A percentile compares a stretch with the other conserved stretches of the same genome.
phyloP scores from a whole-genome alignment of 1,140 invertebrate species.

The Contarinia nasturtii region DNA sequence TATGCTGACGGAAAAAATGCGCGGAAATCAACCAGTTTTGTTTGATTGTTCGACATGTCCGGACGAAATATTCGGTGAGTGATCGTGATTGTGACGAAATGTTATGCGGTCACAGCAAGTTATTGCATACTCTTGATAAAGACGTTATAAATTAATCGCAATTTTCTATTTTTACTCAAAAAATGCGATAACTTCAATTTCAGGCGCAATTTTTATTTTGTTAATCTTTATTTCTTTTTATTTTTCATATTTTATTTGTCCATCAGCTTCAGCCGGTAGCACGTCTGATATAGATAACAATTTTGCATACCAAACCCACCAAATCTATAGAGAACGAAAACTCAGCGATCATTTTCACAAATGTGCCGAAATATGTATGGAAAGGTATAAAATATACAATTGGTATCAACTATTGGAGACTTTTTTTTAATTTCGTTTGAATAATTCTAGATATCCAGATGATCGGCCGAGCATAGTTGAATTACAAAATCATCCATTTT shows the following conservation, averaged over 20 bases:
- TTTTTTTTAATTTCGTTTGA: too few species aligned
- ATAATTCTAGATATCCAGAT: constrained; percentile 12
- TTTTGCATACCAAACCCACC: constrained; percentile 15
- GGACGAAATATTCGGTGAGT: constrained; percentile 2
- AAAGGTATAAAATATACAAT: constrained; percentile 8
- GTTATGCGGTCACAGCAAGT: constrained; percentile 12
- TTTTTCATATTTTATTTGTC: constrained; percentile 6
- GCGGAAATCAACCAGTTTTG: constrained; percentile 54
- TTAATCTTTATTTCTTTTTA: constrained; percentile 4
- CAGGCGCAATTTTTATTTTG: background rate
- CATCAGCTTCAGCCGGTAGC: constrained; percentile 5
- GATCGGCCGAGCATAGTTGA: constrained; percentile 39
- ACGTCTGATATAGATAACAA: constrained; percentile 8
- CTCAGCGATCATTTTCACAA: constrained; percentile 58
- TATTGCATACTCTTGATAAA: too few species aligned
- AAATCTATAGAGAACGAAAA: constrained; percentile 30
- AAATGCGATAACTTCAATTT: constrained; percentile 4
- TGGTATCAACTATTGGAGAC: too few species aligned
- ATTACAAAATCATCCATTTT: constrained; percentile 51
- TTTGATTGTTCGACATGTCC: constrained; percentile 57
- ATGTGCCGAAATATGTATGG: constrained; percentile 43
- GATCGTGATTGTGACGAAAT: constrained; percentile 18
- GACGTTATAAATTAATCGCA: too few species aligned
- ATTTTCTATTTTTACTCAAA: too few species aligned
- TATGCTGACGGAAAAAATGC: constrained; percentile 77